Conservation (phyloP, 2,797 vertebrate species). For the Pseudochaenichthys georgianus region DNA sequence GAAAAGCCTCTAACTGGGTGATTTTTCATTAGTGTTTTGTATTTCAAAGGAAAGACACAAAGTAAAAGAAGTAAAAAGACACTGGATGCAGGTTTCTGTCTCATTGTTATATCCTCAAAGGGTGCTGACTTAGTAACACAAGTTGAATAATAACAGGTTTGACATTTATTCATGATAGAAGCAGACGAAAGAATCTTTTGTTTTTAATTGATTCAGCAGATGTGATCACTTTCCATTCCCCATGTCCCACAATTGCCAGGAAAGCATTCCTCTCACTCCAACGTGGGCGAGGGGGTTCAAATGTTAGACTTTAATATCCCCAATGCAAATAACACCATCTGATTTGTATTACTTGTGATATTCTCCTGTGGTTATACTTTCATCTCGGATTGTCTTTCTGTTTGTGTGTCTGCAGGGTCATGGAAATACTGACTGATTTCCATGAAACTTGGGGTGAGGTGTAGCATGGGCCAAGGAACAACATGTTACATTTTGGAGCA, state of each 20-base stretch:
- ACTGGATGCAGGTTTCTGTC: background rate
- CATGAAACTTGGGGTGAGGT: no score
- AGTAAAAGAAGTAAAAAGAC: slow-evolving; percentile 2
- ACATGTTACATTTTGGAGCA: no score
- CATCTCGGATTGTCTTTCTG: no score
- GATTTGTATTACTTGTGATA: slow-evolving; percentile 53
- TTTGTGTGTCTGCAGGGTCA: no score
- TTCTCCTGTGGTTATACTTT: no score
- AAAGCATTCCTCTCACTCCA: slow-evolving; percentile 52
- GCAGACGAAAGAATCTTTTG: slow-evolving; percentile 42
- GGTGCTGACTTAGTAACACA: slow-evolving; percentile 4
- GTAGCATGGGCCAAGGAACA: no score
- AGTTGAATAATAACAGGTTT: slow-evolving; percentile 1
- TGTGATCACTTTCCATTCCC: slow-evolving; percentile 60
- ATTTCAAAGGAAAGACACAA: no score
- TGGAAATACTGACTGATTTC: no score
- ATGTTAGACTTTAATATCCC: slow-evolving; percentile 35
- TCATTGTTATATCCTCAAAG: slow-evolving; percentile 8
- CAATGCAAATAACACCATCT: slow-evolving; percentile 46
- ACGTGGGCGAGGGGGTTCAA: slow-evolving; percentile 42
- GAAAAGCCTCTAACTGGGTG: background rate
- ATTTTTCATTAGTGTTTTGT: background rate
- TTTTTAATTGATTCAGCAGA: slow-evolving; percentile 47
- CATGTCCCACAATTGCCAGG: slow-evolving; percentile 34
- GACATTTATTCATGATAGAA: slow-evolving; percentile 30